Evolutionary conservation across 2,113 vertebrate species (phyloP), one percentile per base, ranked within the genome.

Genomic region (Hippolais icterina): DNA sequence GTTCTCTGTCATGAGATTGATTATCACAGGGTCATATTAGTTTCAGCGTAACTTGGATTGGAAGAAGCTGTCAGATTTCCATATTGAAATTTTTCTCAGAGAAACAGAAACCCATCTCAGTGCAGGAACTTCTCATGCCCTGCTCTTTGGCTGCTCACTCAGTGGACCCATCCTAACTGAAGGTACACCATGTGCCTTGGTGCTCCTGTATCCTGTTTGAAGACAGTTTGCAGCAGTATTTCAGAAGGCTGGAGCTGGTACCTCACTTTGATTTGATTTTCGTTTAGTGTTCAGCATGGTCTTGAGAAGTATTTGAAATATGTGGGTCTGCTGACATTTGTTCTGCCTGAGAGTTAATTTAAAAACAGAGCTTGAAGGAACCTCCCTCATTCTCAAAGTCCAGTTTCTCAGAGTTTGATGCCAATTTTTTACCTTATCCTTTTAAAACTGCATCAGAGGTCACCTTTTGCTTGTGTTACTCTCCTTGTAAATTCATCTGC

Each of bases 151-250:
- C 37, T 87, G 12, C 20, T 92, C 8, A 19, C 9, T 60, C 35
- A 56, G 39, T 29, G 54, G 12, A 28, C 17, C 41, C 3, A 0
- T 71, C 35, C n/a, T 86, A 41, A 44, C 22, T 56, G 33, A 57
- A 15, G n/a, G 59, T 65, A 37, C 42, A n/a, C 8, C 0, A 1
- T 60, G 23, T 0, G 0, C 60, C 46, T 72, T 69, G 15, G 33
- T 57, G 17, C 17, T 83, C n/a, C 29, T 1, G 0, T 18, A 53
- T 41, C n/a, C 31, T 50, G 23, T 81, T 65, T 57, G 77, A 81
- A 89, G 46, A 19, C 13, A 72, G 5, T 50, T 86, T 80, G 37
- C 46, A 77, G 28, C 24, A 41, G 20, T 28, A 11, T 82, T 65
- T 72, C 39, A 65, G 50, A 39, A 78, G 33, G 13, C n/a, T 81